Conservation (phyloP, 2,797 vertebrate species). For the Xenopus petersii region DNA sequence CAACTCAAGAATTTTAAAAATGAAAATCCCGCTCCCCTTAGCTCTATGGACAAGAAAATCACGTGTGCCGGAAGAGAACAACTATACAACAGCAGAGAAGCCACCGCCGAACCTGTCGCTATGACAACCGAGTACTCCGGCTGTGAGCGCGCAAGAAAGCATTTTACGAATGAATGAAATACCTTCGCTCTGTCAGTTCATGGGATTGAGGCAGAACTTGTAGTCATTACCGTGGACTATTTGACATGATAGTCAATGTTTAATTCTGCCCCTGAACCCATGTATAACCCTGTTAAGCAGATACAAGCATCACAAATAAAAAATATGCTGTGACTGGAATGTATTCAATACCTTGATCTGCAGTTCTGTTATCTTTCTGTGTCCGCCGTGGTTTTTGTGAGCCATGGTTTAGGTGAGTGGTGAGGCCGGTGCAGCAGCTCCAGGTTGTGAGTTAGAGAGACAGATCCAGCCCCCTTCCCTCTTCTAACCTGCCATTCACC, state of each 20-base stretch:
- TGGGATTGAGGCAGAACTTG: too few relatives aligned
- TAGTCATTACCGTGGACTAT: too few relatives aligned
- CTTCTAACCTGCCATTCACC: slow-evolving; percentile 7
- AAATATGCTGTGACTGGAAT: background rate
- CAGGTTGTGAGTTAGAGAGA: background rate
- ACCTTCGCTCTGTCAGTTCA: background rate
- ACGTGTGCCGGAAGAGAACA: too few relatives aligned
- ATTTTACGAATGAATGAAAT: slow-evolving; percentile 5
- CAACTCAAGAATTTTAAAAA: too few relatives aligned
- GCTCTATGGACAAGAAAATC: too few relatives aligned
- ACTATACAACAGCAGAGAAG: background rate
- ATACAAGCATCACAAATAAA: too few relatives aligned
- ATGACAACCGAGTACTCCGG: slow-evolving; percentile 12
- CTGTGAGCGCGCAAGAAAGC: too few relatives aligned
- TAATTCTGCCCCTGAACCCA: too few relatives aligned
- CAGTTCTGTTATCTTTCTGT: slow-evolving; percentile 23
- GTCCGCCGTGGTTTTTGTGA: background rate
- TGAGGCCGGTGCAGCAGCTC: background rate
- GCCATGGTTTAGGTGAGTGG: slow-evolving; percentile 19
- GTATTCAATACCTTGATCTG: slow-evolving; percentile 29
- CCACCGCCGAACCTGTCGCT: background rate
- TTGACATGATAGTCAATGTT: too few relatives aligned
- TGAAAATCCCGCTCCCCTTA: too few relatives aligned
- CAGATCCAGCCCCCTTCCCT: slow-evolving; percentile 1
- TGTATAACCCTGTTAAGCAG: too few relatives aligned